Base-by-base conservation (phyloP, 2,888 invertebrate species). In the Dasysyrphus tricinctus region DNA sequence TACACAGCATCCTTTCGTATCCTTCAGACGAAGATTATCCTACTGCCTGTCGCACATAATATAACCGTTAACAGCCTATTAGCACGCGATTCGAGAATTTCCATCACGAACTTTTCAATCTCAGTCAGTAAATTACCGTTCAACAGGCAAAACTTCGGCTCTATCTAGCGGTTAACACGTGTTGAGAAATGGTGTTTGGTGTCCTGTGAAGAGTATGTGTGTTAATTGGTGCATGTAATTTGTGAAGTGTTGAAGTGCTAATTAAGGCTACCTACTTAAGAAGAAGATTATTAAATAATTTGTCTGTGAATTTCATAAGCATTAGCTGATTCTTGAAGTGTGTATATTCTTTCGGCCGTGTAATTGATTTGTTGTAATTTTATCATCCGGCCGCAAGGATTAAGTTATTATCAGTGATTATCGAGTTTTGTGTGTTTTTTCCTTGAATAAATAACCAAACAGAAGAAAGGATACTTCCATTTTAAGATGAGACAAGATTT, bases 1-100 rank as follows among this genome's bases (percentile, higher is more conserved):
- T 84, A 59, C 80, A 73, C 80, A 76, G 80, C 80, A 84, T 84
- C 84, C 67, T 67, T 84, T 84, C 76, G 84, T 59, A 80, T 67
- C 67, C 76, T 84, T 49, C 61, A 69, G 84, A 73, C 72, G 67
- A 76, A 84, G 67, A n/a, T 67, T 54, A 67, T 73, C 72, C 65
- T 39, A 39, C 44, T 54, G 69, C 29, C 54, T 19, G 16, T 37
- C 19, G 24, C n/a, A 24, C 29, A 37, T 32, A 14, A 6, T 39
- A 54, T 73, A 5, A 12, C 65, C 44, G 44, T 59, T n/a, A 24
- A 19, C 39, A 61, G n/a, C 73, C 49, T 67, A 19, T 7, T 8
- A 69, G 14, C 70, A 65, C 70, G 69, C 79, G 79, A 47, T 39
- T 73, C 51, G 65, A 44, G 5, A 44, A 67, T 42, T 69, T n/a